Evolutionary conservation across 2,113 vertebrate genomes (phyloP).

Genomic region (Anolis carolinensis): DNA sequence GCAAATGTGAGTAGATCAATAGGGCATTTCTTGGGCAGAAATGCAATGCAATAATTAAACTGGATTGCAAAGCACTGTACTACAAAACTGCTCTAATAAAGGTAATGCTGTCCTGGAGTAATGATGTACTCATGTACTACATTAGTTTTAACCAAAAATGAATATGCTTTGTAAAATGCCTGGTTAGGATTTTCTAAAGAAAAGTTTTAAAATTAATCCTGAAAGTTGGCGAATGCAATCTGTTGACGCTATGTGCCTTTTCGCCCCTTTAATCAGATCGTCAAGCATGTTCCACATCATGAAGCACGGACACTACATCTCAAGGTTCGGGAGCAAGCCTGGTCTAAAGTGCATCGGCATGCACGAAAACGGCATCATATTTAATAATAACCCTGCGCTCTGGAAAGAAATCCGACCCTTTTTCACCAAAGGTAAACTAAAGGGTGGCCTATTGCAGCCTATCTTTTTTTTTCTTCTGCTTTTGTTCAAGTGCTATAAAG

Average conservation of each 20-base stretch:
- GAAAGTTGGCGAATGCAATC: neutral
- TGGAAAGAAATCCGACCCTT: slow-evolving; percentile 87
- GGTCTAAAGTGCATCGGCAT: slow-evolving; percentile 91
- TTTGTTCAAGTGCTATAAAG: neutral
- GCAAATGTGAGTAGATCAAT: too few species aligned
- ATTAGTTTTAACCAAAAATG: too few species aligned
- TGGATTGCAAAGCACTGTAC: too few species aligned
- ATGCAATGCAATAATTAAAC: too few species aligned
- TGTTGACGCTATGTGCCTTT: neutral
- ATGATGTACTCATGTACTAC: too few species aligned
- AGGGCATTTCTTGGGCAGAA: too few species aligned
- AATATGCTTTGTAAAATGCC: neutral
- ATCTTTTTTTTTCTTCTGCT: accelerated
- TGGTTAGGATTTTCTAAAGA: too few species aligned
- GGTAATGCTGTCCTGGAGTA: too few species aligned
- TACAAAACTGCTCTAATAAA: too few species aligned
- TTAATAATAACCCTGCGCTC: slow-evolving; percentile 86
- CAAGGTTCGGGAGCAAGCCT: slow-evolving; percentile 86
- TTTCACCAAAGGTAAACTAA: slow-evolving; percentile 87
- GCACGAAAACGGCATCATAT: slow-evolving; percentile 92
- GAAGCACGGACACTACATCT: slow-evolving; percentile 85
- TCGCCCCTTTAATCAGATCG: slow-evolving; percentile 73
- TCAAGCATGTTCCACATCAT: slow-evolving; percentile 87
- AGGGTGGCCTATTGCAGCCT: accelerated
- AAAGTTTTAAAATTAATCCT: neutral